Evolutionary conservation across 2,888 invertebrate genomes (phyloP), one percentile per base, ranked within the genome.

Genomic region (Capitulum mitella): DNA sequence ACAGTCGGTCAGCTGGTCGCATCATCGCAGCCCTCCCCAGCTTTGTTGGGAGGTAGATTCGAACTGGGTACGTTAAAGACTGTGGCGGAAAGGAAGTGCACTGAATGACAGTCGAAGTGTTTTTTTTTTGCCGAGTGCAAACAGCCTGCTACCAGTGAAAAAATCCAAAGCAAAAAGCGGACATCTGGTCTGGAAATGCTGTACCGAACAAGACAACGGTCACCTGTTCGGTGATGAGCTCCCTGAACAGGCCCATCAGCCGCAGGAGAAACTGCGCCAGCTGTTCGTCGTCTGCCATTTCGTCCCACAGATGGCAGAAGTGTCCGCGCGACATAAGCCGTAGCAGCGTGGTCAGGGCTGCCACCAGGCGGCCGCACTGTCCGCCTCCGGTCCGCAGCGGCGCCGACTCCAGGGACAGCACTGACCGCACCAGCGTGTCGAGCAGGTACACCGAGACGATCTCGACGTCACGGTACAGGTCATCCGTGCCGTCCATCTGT

Each of bases 141-240:
- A n/a, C n/a, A n/a, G n/a, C n/a, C n/a, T n/a, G n/a, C n/a, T n/a
- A n/a, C n/a, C n/a, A n/a, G n/a, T n/a, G n/a, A n/a, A n/a, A n/a
- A n/a, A n/a, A n/a, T n/a, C n/a, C n/a, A n/a, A n/a, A n/a, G n/a
- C n/a, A n/a, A n/a, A n/a, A n/a, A n/a, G n/a, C n/a, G n/a, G n/a
- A n/a, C n/a, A n/a, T n/a, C n/a, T n/a, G n/a, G n/a, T n/a, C n/a
- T n/a, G n/a, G n/a, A n/a, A n/a, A n/a, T n/a, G n/a, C n/a, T n/a
- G n/a, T n/a, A n/a, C n/a, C n/a, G n/a, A n/a, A n/a, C n/a, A n/a
- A n/a, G n/a, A n/a, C n/a, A n/a, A n/a, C n/a, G n/a, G n/a, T n/a
- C n/a, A 70, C 70, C 70, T 37, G 70, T 40, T 70, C 70, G 3
- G 70, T 70, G 26, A 70, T 70, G 10, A 70, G 70, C 70, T 70